Base-by-base conservation (phyloP, 2,888 invertebrate genomes). In the Parasteatoda lunata region DNA sequence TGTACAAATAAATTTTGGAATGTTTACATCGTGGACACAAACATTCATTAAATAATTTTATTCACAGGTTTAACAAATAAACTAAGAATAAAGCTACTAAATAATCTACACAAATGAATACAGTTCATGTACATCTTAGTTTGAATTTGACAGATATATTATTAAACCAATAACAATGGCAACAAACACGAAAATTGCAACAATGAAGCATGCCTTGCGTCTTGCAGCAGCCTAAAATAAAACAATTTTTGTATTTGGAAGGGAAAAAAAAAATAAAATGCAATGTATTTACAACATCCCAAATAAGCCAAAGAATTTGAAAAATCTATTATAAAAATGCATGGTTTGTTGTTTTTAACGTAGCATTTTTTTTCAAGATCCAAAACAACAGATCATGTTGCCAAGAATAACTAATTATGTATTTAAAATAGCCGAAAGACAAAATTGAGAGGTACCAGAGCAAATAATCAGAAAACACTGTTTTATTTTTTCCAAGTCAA, bases 191-290 rank as follows among this genome's bases (percentile, higher is more conserved):
- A 89, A 77, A 9, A 89, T 69, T 13, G 73, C 49, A 13, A 85
- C 88, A 73, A 89, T 71, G 45, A 89, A 64, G 70, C 89, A 89
- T 15, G 85, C 82, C 72, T 89, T 89, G 47, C 89, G 89, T 59
- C 75, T 82, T n/a, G 89, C 89, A 68, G 87, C 88, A 76, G 82
- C 82, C 89, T 89, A 65, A 9, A 77, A 70, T 51, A 47, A 30
- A 52, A 59, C 48, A 69, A 84, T 30, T 0, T 30, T 30, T 30
- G 0, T 30, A 30, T 30, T 30, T n/a, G n/a, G n/a, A n/a, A n/a
- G n/a, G n/a, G n/a, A n/a, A n/a, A n/a, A n/a, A n/a, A n/a, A n/a
- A n/a, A n/a, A n/a, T 30, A 30, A 30, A 30, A 30, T 30, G 30
- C 30, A 30, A 30, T 30, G 30, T 30, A 30, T 30, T 30, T 30